These are phyloP conservation scores for Mobula hypostoma DNA, from an alignment of 2,113 vertebrate genomes.

Conservation along the genomic window DNA sequence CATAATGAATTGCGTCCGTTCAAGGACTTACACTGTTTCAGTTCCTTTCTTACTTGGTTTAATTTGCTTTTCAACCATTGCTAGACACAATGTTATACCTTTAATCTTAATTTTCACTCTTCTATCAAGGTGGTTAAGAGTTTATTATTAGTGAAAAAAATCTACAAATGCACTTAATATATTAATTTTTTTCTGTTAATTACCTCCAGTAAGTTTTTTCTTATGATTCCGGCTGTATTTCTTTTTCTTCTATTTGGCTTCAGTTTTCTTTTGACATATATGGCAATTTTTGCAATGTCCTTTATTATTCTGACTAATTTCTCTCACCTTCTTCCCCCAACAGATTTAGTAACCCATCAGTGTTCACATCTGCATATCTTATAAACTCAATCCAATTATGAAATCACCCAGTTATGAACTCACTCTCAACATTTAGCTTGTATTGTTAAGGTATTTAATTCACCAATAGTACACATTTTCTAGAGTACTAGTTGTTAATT, in stretches of 20 bases:
- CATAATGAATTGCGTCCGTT: background rate
- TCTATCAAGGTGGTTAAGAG: background rate
- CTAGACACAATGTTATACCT: background rate
- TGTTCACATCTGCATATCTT: background rate
- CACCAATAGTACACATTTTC: background rate
- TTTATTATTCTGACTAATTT: background rate
- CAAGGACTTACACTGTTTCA: background rate
- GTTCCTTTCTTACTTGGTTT: background rate
- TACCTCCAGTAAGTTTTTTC: background rate
- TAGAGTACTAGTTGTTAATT: background rate
- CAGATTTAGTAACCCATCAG: background rate
- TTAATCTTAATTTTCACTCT: background rate
- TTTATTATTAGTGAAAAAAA: background rate
- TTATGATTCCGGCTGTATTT: background rate
- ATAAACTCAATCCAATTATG: background rate
- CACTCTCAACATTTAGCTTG: background rate
- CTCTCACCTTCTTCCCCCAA: background rate
- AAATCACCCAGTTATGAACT: background rate
- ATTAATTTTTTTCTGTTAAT: background rate
- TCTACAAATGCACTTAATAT: background rate
- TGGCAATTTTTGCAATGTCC: background rate
- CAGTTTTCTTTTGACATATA: background rate
- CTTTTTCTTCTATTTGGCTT: constrained; percentile 21
- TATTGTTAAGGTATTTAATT: background rate
- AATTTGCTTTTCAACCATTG: background rate